phyloP scores from a whole-genome alignment of 2,888 invertebrate genomes.

The Falcaria lacertinaria region DNA sequence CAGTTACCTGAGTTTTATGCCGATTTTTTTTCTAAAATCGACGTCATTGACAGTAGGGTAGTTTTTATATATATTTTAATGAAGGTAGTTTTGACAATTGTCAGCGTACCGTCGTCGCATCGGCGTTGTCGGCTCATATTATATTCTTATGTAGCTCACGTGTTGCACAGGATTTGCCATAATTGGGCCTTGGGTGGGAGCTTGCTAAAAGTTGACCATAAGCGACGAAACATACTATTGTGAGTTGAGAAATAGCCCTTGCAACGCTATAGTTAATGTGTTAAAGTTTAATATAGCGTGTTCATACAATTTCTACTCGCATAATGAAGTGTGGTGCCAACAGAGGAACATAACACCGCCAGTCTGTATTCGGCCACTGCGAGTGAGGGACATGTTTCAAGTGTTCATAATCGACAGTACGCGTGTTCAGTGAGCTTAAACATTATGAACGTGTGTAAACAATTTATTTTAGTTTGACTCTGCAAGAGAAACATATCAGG shows the following conservation, averaged over 20 bases:
- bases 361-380: slow-evolving; percentile 44
- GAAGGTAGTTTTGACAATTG: no score
- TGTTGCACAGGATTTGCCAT: slow-evolving; percentile 27
- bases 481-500: slow-evolving; percentile 20
- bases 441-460: slow-evolving; percentile 39
- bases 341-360: slow-evolving; percentile 29
- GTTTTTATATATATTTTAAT: no score
- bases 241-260: not conserved
- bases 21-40: no score
- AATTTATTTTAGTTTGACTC: slow-evolving; percentile 8
- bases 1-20: no score
- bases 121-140: no score
- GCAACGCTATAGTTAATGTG: not conserved
- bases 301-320: slow-evolving; percentile 19
- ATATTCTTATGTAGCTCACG: slow-evolving; percentile 16
- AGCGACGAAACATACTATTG: slow-evolving; percentile 7
- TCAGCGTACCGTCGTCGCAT: no score
- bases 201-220: slow-evolving; percentile 29
- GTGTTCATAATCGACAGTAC: slow-evolving; percentile 26
- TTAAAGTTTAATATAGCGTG: slow-evolving; percentile 30
- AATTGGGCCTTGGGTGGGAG: slow-evolving; percentile 12
- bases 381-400: slow-evolving; percentile 25
- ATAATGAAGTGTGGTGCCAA: slow-evolving; percentile 25
- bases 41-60: no score
- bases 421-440: slow-evolving; percentile 37